Evolutionary conservation across 2,113 vertebrate species (phyloP), one percentile per base, ranked within the genome.

Genomic region (Dasyornis broadbenti): DNA sequence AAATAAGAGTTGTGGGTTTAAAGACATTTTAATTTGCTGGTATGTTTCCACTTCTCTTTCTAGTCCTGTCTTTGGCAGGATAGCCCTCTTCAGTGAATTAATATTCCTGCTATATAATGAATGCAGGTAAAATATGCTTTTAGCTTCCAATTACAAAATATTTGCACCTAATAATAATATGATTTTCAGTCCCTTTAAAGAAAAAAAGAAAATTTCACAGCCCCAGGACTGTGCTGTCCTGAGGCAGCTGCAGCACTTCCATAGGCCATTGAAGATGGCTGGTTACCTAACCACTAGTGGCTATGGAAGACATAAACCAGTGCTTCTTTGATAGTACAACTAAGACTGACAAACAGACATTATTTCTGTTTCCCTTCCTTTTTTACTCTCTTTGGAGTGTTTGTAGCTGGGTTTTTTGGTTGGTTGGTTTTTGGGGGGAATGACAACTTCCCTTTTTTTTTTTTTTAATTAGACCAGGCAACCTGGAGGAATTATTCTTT

Each of bases 241-340:
- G 6, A 39, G 11, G 15, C 10, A 60, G 49, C 18, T 80, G n/a
- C 4, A 0, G 0, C 12, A 24, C 4, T 72, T 45, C 7, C 23
- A 6, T 3, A 50, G 16, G 2, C 15, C 9, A 0, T 15, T 47
- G 12, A 39, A 45, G 18, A 8, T 39, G 5, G 10, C 13, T 23
- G 42, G 17, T 54, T 15, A 33, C 17, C 27, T 49, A 42, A 87
- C 4, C 24, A 69, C 12, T 65, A 65, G 15, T 28, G 15, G 3
- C 23, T 76, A 11, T 1, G 1, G 33, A 75, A 71, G 6, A 15
- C 2, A 3, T 6, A 59, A 27, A 22, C 7, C 10, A 61, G 10
- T 15, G 3, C 18, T 84, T 66, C 13, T 33, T 66, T 44, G 23
- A 15, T 69, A 14, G 27, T 39, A 40, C 6, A 9, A 57, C 18